Percentiles rank a stretch among this genome's conserved stretches.
Evolutionary conservation across 2,113 vertebrate genomes (phyloP).

Genomic region (Macroglossus sobrinus): DNA sequence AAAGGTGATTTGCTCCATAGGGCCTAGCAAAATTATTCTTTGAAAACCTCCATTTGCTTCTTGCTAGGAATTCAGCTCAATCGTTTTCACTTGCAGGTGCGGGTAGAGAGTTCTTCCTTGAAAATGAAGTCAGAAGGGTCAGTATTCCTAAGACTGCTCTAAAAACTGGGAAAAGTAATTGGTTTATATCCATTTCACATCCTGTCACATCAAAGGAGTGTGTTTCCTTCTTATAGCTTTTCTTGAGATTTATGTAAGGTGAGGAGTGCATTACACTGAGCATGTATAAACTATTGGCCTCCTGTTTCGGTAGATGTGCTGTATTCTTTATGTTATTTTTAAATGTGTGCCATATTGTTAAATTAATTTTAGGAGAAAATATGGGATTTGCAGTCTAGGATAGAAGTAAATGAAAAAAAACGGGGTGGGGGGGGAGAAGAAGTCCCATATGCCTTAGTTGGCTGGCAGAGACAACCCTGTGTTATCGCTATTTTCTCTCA

Average conservation of each 20-base stretch:
- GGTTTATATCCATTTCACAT: slow-evolving; percentile 47
- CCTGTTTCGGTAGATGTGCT: not conserved
- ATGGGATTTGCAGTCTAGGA: not conserved
- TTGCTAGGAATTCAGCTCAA: slow-evolving; percentile 33
- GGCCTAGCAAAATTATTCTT: slow-evolving; percentile 43
- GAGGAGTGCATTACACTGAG: not conserved
- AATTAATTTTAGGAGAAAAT: slow-evolving; percentile 39
- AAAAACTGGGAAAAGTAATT: slow-evolving; percentile 44
- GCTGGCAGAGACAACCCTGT: not conserved
- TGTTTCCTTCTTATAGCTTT: slow-evolving; percentile 47
- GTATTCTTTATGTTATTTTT: not conserved
- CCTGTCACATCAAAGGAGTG: not conserved
- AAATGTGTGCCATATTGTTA: not conserved
- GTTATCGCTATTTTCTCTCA: slow-evolving; percentile 12
- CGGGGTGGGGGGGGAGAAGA: not conserved
- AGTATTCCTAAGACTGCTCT: slow-evolving; percentile 43
- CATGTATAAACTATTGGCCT: not conserved
- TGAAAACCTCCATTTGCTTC: slow-evolving; percentile 29
- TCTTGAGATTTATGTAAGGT: not conserved
- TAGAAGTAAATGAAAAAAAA: not conserved
- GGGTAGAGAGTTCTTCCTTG: not conserved
- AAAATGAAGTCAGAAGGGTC: slow-evolving; percentile 64
- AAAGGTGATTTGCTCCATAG: slow-evolving; percentile 49
- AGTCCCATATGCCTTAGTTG: not conserved
- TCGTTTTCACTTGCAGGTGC: slow-evolving; percentile 20